A percentile compares a stretch with the other conserved stretches of the same genome.
Evolutionary conservation across 2,113 vertebrate species (phyloP).

Genomic region (Channa maculata): DNA sequence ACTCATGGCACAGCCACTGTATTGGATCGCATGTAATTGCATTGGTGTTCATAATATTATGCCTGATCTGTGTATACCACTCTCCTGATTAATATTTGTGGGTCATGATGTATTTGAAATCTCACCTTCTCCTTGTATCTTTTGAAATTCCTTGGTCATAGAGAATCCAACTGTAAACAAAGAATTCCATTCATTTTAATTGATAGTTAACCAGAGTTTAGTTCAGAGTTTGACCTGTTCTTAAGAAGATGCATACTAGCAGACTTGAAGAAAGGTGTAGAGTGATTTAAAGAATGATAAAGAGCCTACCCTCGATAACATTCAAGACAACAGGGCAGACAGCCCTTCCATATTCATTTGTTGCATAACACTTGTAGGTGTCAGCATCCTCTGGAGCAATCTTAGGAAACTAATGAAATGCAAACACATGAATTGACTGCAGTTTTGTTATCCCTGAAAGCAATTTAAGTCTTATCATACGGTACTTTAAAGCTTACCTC

Average conservation of each 20-base stretch:
- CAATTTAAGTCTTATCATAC: not conserved
- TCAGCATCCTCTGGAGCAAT: constrained; percentile 84
- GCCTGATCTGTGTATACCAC: not conserved
- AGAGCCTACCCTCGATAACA: constrained; percentile 86
- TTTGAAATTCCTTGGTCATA: constrained; percentile 81
- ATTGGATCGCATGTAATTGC: too few relatives aligned
- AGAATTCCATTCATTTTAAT: not conserved
- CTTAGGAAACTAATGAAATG: constrained; percentile 85
- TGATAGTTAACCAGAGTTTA: not conserved
- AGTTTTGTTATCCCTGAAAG: constrained; percentile 1
- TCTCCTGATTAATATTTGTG: not conserved
- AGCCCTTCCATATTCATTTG: constrained; percentile 89
- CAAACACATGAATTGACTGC: constrained; percentile 10
- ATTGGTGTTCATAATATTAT: too few relatives aligned
- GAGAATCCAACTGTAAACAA: constrained; percentile 89
- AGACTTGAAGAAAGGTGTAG: not conserved
- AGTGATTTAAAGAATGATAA: not conserved
- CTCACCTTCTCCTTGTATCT: constrained; percentile 62
- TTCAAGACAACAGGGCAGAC: constrained; percentile 86
- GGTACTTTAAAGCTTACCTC: constrained; percentile 77
- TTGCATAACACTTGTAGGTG: constrained; percentile 88
- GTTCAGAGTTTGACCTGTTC: not conserved
- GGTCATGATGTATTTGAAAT: not conserved
- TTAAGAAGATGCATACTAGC: not conserved
- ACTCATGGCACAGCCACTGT: too few relatives aligned